Base-by-base conservation (phyloP, 2,888 invertebrate species). In the Euphydryas editha region DNA sequence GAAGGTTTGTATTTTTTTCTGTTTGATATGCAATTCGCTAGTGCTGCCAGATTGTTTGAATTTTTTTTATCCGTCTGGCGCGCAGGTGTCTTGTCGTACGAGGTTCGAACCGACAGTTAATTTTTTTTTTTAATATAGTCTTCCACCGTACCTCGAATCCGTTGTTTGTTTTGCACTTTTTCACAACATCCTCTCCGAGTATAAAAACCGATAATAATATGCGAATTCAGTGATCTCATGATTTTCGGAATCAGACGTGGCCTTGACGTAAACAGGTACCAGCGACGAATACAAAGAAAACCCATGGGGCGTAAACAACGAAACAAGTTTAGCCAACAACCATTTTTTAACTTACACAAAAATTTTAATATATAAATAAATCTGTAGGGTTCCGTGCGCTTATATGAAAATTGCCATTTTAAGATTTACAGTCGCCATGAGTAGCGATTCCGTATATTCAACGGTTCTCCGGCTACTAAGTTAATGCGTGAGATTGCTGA, bases 61-160 rank as follows among this genome's bases (percentile, higher is more conserved):
- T 81, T 83, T 87, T 88, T 88, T 90, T 88, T 87, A 82, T 76
- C 77, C 78, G 87, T 88, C 87, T 88, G 86, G 84, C 81, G 81
- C 84, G 85, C 88, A 88, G 88, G 88, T 88, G 88, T 83, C 81
- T 85, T 77, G 74, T 76, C 75, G 77, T 76, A 79, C 77, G 78
- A 76, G 74, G 75, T 70, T 70, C 75, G 78, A 79, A 76, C 77
- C 76, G 74, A 76, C 74, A 77, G 75, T 81, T 78, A 72, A 76
- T 81, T 85, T 85, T 86, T 83, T 79, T 70, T 73, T 72, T n/a
- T n/a, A n/a, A n/a, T 78, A 80, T 74, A 82, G 80, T 81, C 79
- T 83, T 80, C 82, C 81, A 83, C 82, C 81, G 80, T 72, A 75
- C 67, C 75, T 73, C 76, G 77, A 76, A 81, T 79, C 78, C 78